Conservation (phyloP, 2,797 vertebrate species). For the Trachops cirrhosus region DNA sequence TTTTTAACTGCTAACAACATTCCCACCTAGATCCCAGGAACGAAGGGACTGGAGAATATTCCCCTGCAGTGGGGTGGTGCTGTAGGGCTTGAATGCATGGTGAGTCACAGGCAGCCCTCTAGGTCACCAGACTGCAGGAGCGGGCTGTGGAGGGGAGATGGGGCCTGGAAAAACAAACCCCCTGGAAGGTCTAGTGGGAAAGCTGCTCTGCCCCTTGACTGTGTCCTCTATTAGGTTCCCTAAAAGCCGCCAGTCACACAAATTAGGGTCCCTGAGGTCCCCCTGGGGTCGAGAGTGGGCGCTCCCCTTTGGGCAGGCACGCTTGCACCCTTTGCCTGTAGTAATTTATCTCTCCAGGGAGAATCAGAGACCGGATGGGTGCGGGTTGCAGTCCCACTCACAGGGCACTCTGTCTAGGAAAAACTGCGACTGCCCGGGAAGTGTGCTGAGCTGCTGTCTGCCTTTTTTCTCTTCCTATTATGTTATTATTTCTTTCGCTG, state of each 20-base stretch:
- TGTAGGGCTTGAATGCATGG: conserved; percentile 7
- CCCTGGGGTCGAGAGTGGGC: not conserved
- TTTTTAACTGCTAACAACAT: not conserved
- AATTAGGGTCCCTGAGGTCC: not conserved
- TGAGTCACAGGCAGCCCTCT: conserved; percentile 61
- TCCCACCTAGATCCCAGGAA: conserved; percentile 14
- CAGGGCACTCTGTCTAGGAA: not conserved
- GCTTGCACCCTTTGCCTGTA: not conserved
- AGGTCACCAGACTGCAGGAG: conserved; percentile 59
- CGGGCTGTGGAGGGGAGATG: not conserved
- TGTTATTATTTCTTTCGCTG: not conserved
- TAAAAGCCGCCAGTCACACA: not conserved
- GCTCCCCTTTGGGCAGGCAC: not conserved
- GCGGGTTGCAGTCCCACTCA: not conserved
- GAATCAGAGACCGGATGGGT: not conserved
- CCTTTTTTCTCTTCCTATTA: not conserved
- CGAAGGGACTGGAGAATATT: not conserved
- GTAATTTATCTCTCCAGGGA: not conserved
- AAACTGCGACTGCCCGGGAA: not conserved
- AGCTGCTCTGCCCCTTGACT: not conserved
- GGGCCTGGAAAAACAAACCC: not conserved
- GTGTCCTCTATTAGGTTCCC: not conserved
- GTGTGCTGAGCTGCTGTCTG: not conserved
- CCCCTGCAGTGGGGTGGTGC: not conserved
- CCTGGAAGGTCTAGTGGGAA: not conserved